phyloP scores from a whole-genome alignment of 1,140 invertebrate genomes.

The Pristionchus pacificus region DNA sequence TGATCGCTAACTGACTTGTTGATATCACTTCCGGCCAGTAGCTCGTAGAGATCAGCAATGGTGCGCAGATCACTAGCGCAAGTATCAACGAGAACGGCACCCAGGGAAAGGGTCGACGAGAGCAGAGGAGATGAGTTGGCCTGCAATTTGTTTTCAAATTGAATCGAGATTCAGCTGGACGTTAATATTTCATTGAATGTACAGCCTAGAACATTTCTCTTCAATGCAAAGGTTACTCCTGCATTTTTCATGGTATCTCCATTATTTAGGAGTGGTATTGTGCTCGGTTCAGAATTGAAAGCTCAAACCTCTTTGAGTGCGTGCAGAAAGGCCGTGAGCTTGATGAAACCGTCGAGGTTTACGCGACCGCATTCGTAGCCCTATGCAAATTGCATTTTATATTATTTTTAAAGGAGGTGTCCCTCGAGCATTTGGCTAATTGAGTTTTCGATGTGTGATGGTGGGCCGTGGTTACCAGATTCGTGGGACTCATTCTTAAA shows the following conservation, averaged over 20 bases:
- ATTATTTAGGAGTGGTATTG: background rate
- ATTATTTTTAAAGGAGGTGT: background rate
- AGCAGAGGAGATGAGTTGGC: conserved; percentile 7
- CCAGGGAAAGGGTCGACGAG: conserved; percentile 41
- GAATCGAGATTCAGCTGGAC: background rate
- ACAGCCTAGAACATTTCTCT: background rate
- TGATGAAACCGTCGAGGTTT: conserved; percentile 46
- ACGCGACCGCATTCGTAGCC: conserved; percentile 47
- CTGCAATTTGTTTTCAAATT: background rate
- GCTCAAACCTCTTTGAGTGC: conserved; percentile 35
- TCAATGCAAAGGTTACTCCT: conserved; percentile 15
- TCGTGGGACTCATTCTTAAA: conserved; percentile 8
- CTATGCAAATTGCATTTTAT: conserved; percentile 18
- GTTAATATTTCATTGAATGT: conserved; percentile 13
- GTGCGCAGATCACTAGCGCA: conserved; percentile 45
- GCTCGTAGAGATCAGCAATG: conserved; percentile 48
- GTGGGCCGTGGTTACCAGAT: conserved; percentile 9
- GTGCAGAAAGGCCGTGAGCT: conserved; percentile 42
- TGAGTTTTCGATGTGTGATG: too few relatives aligned
- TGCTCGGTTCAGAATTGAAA: background rate
- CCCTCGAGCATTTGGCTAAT: too few relatives aligned
- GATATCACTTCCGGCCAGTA: conserved; percentile 48
- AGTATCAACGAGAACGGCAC: conserved; percentile 46
- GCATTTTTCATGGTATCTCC: background rate
- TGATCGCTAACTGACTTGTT: conserved; percentile 33